Percentiles rank a stretch among this genome's conserved stretches.
Conservation (phyloP, 2,113 vertebrate genomes). For the Megaptera novaeangliae region DNA sequence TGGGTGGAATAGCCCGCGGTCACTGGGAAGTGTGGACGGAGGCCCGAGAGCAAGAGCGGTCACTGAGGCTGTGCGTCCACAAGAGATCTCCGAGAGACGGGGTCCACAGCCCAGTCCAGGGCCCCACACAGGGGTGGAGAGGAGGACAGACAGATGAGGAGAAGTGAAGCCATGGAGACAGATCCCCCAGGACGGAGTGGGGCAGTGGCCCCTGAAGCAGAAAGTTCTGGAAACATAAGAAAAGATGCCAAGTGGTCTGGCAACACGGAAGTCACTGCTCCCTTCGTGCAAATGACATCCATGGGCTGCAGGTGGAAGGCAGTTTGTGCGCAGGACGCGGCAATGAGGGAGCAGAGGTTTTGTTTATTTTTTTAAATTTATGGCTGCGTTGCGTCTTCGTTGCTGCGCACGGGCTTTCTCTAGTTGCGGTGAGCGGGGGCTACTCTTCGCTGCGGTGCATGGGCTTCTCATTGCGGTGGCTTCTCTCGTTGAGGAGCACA, state of each 20-base stretch:
- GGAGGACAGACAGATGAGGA: background rate
- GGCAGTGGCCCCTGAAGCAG: fast-evolving
- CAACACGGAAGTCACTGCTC: background rate
- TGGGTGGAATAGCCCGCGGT: background rate
- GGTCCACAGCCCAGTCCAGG: background rate
- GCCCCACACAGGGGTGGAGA: background rate
- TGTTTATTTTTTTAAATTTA: too few species aligned
- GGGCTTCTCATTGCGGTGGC: too few species aligned
- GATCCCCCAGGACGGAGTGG: background rate
- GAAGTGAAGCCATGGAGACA: background rate
- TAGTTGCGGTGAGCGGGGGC: too few species aligned
- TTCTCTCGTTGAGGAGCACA: too few species aligned
- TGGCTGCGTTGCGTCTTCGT: too few species aligned
- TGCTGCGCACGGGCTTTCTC: fast-evolving
- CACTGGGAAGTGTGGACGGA: background rate
- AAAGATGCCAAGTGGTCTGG: fast-evolving
- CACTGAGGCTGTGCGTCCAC: fast-evolving
- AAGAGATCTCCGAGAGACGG: fast-evolving
- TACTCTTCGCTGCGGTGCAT: too few species aligned
- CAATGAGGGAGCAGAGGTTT: background rate
- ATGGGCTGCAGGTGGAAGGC: too few species aligned
- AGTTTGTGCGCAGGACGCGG: fast-evolving
- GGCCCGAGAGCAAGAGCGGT: background rate
- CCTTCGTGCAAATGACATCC: too few species aligned
- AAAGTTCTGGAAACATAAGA: background rate